phyloP scores from a whole-genome alignment of 92 coral and sea anemone species.

The Scolanthus callimorphus region DNA sequence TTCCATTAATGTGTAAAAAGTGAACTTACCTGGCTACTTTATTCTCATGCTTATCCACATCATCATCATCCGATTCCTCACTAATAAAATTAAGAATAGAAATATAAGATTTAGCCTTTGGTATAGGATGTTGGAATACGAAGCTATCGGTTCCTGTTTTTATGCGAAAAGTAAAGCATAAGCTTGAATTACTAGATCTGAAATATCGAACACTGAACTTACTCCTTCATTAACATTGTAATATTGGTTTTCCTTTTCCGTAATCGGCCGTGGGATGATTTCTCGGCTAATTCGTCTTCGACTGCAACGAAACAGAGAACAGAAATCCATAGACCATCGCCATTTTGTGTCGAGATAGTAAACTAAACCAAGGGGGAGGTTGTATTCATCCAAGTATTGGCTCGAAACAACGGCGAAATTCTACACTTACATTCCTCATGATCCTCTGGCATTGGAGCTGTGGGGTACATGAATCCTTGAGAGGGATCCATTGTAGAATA shows the following conservation, averaged over 20 bases:
- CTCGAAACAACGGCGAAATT: not conserved
- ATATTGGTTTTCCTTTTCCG: conserved; percentile 78
- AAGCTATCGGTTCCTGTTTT: too few species aligned
- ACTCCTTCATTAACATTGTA: conserved; percentile 81
- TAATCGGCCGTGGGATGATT: conserved; percentile 95
- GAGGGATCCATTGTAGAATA: conserved; percentile 21
- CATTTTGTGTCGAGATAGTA: not conserved
- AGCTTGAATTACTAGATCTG: too few species aligned
- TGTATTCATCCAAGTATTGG: too few species aligned
- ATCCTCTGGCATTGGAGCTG: conserved; percentile 17
- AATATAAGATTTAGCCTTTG: too few species aligned
- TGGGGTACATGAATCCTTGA: conserved; percentile 23
- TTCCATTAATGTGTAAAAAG: not conserved
- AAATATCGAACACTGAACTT: too few species aligned
- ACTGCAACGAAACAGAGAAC: conserved; percentile 19
- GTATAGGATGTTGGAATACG: too few species aligned
- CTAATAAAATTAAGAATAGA: too few species aligned
- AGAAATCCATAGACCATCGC: not conserved
- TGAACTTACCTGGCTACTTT: conserved; percentile 80
- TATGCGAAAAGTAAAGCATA: too few species aligned
- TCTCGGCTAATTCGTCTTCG: conserved; percentile 74
- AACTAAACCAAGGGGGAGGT: too few species aligned
- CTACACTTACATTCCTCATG: conserved; percentile 27
- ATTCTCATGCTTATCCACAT: conserved; percentile 60
- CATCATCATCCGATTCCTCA: conserved; percentile 94